Conservation (phyloP, 2,888 invertebrate species). For the Oscheius sp. region DNA sequence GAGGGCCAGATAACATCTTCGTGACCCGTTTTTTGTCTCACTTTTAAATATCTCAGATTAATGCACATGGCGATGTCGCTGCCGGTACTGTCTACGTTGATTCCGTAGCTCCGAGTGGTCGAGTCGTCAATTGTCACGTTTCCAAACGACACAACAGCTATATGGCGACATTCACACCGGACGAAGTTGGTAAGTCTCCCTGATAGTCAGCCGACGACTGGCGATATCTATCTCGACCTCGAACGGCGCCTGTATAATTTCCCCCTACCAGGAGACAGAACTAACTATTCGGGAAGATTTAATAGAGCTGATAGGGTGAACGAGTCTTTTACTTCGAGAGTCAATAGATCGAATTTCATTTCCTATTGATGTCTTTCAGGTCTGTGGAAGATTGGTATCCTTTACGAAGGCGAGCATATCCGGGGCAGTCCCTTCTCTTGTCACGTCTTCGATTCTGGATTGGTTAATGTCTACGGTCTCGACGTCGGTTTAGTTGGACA, state of each 20-base stretch:
- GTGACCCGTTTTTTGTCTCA: slow-evolving; percentile 4
- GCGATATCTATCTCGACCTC: slow-evolving; percentile 28
- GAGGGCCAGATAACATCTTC: slow-evolving; percentile 16
- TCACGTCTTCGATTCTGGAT: slow-evolving; percentile 74
- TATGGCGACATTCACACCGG: slow-evolving; percentile 94
- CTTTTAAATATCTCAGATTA: slow-evolving; percentile 73
- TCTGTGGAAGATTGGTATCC: slow-evolving; percentile 94
- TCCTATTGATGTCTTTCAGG: slow-evolving; percentile 70
- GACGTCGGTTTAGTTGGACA: slow-evolving; percentile 71
- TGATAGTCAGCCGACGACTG: slow-evolving; percentile 19
- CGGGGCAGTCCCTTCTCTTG: slow-evolving; percentile 95
- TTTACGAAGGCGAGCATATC: slow-evolving; percentile 93
- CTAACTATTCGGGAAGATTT: not conserved
- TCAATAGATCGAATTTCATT: not conserved
- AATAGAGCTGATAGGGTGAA: slow-evolving; percentile 31
- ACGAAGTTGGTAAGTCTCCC: slow-evolving; percentile 82
- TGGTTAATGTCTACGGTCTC: slow-evolving; percentile 72
- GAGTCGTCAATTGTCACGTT: slow-evolving; percentile 82
- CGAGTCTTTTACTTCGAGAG: too few relatives aligned
- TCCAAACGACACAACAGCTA: slow-evolving; percentile 81
- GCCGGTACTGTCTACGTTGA: slow-evolving; percentile 86
- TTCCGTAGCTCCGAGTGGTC: slow-evolving; percentile 88
- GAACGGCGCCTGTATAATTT: slow-evolving; percentile 26
- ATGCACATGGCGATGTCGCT: slow-evolving; percentile 74
- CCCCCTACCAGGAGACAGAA: slow-evolving; percentile 2